Evolutionary conservation across 2,113 vertebrate species (phyloP).

Genomic region (Pteruthius melanotis): DNA sequence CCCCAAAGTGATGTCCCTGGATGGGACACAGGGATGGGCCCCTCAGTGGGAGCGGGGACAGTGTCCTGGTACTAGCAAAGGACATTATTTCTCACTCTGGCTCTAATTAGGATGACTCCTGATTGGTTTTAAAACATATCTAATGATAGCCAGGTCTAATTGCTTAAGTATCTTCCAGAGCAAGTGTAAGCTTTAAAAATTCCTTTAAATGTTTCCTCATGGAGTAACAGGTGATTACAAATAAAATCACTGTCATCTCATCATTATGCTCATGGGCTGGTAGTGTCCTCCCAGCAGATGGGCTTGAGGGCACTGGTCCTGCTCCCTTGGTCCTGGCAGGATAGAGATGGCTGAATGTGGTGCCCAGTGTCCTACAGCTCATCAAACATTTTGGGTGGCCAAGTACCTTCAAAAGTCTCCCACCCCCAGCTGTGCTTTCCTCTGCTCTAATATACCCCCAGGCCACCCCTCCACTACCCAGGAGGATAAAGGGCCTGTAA

Average conservation of each 20-base stretch:
- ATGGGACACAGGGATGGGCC: fast-evolving
- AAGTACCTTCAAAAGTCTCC: background rate
- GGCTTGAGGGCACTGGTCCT: background rate
- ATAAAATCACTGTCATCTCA: background rate
- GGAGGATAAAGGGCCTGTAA: background rate
- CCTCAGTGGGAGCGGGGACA: fast-evolving
- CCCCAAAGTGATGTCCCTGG: fast-evolving
- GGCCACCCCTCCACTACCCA: background rate
- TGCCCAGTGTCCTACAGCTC: fast-evolving
- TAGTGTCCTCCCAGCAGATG: background rate
- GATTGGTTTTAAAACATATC: background rate
- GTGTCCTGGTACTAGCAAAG: background rate
- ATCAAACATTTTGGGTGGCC: background rate
- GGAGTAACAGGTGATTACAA: background rate
- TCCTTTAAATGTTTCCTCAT: background rate
- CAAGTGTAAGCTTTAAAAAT: background rate
- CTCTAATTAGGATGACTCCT: background rate
- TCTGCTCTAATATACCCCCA: background rate
- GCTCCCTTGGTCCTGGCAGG: background rate
- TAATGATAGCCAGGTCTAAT: background rate
- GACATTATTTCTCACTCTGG: background rate
- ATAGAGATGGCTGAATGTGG: background rate
- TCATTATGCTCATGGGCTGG: background rate
- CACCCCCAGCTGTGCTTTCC: background rate
- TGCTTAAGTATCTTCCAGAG: background rate